phyloP scores from a whole-genome alignment of 2,797 vertebrate genomes.

The Ciconia nigra region DNA sequence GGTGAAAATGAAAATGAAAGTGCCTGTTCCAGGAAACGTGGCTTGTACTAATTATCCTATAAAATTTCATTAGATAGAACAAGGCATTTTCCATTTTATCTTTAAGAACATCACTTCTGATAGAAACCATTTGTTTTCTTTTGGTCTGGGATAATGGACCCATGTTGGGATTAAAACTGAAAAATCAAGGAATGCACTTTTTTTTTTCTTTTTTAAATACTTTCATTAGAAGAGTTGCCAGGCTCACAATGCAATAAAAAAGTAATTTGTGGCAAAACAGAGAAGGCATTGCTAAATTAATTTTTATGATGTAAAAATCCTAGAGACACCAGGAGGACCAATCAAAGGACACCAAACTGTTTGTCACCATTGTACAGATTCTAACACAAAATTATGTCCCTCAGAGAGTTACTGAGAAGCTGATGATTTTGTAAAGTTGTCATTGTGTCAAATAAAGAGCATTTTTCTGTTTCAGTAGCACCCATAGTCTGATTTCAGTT shows the following conservation, averaged over 20 bases:
- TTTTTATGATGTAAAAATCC: neutral
- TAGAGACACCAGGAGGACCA: neutral
- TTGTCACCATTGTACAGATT: neutral
- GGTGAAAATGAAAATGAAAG: neutral
- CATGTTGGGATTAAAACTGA: neutral
- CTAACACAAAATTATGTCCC: neutral
- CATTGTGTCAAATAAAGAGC: neutral
- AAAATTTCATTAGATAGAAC: neutral
- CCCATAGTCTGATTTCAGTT: neutral
- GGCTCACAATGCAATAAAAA: neutral
- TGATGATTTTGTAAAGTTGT: neutral
- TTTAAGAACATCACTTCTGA: neutral
- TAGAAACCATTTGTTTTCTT: neutral
- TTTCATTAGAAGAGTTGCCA: neutral
- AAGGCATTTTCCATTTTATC: neutral
- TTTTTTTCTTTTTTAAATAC: neutral
- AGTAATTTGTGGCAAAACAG: neutral
- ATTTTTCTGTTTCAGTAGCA: neutral
- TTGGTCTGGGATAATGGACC: neutral
- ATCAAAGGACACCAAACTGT: neutral
- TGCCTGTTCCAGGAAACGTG: neutral
- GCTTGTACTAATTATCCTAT: neutral
- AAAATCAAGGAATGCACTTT: neutral
- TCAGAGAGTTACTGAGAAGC: neutral
- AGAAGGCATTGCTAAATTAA: neutral